A percentile compares a stretch with the other conserved stretches of the same genome.
phyloP scores from a whole-genome alignment of 2,888 invertebrate species.

The Drosophila mimica region DNA sequence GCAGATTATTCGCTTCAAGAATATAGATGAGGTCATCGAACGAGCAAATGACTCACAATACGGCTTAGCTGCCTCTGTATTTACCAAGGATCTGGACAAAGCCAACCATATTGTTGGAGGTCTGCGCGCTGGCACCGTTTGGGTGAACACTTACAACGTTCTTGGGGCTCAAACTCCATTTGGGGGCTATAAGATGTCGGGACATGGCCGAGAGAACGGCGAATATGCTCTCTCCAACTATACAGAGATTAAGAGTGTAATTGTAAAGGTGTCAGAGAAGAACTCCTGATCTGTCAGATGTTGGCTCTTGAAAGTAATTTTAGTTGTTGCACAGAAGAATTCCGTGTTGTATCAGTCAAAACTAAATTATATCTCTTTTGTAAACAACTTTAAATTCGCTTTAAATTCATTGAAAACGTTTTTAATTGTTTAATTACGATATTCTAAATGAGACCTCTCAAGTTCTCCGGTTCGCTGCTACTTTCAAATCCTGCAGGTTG shows the following conservation, averaged over 20 bases:
- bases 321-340: neutral
- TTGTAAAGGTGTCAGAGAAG: slow-evolving; percentile 90
- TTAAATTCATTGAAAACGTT: slow-evolving; percentile 88
- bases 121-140: slow-evolving; percentile 84
- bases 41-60: slow-evolving; percentile 94
- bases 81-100: slow-evolving; percentile 90
- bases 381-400: neutral
- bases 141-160: slow-evolving; percentile 88
- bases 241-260: slow-evolving; percentile 96
- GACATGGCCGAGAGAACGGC: slow-evolving; percentile 96
- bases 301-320: neutral
- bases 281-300: neutral
- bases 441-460: slow-evolving; percentile 86
- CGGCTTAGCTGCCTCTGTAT: slow-evolving; percentile 88
- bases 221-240: slow-evolving; percentile 96
- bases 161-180: slow-evolving; percentile 92
- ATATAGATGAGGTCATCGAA: slow-evolving; percentile 89
- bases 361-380: neutral
- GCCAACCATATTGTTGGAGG: slow-evolving; percentile 82
- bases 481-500: neutral
- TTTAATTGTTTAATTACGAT: neutral
- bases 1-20: slow-evolving; percentile 94
- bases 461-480: neutral
- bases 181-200: slow-evolving; percentile 98
- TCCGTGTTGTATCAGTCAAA: neutral